Conservation (phyloP, 2,113 vertebrate species). For the Hyla sarda region DNA sequence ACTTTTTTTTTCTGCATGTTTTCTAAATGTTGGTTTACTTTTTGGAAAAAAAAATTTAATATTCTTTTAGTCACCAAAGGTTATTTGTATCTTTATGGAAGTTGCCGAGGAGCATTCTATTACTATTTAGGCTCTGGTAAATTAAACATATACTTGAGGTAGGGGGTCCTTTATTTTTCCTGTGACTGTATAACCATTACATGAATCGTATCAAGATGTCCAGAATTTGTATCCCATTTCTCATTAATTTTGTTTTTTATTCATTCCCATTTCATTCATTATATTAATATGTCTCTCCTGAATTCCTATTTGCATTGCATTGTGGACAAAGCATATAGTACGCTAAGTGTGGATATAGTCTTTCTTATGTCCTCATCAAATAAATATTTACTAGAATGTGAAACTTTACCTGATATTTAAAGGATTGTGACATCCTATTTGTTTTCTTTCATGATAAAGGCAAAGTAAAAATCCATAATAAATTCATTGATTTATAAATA, state of each 20-base stretch:
- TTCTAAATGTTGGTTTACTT: too few species aligned
- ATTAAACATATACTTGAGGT: neutral
- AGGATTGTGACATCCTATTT: neutral
- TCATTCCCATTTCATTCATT: too few species aligned
- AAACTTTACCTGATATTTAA: conserved; percentile 5
- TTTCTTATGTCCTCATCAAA: neutral
- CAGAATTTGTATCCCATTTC: neutral
- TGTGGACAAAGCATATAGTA: neutral
- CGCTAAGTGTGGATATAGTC: neutral
- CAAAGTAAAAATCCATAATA: neutral
- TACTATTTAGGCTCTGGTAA: neutral
- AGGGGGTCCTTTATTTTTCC: too few species aligned
- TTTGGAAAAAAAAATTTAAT: too few species aligned
- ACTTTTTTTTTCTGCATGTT: too few species aligned
- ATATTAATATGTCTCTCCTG: too few species aligned
- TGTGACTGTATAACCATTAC: too few species aligned
- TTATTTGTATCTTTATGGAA: too few species aligned
- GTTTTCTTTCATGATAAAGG: neutral
- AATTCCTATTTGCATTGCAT: too few species aligned
- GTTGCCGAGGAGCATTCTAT: neutral
- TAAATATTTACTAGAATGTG: neutral
- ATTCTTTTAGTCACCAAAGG: too few species aligned
- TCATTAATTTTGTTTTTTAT: neutral
- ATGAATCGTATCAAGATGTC: too few species aligned
- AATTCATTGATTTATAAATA: conserved; percentile 37